A percentile compares a stretch with the other conserved stretches of the same genome.
phyloP scores from a whole-genome alignment of 2,888 invertebrate species.

The Nudaria mundana region DNA sequence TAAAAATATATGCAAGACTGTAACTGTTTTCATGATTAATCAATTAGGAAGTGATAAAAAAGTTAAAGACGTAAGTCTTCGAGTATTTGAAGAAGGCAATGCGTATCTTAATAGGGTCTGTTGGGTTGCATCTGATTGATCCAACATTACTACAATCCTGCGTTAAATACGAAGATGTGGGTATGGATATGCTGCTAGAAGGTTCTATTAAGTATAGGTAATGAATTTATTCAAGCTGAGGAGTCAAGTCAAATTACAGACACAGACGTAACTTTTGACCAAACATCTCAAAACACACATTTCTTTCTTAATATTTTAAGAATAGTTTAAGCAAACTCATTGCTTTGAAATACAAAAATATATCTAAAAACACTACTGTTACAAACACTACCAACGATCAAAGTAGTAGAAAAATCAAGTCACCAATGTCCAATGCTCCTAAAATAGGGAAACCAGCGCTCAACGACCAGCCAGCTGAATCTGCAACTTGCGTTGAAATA shows the following conservation, averaged over 20 bases:
- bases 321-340: too few species aligned
- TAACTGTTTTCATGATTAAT: conserved; percentile 74
- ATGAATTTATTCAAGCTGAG: conserved; percentile 42
- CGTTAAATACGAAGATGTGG: conserved; percentile 51
- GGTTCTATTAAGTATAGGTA: conserved; percentile 68
- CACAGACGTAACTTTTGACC: conserved; percentile 12
- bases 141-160: conserved; percentile 46
- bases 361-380: conserved; percentile 37
- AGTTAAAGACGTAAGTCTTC: conserved; percentile 58
- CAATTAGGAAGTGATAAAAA: conserved; percentile 71
- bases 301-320: too few species aligned
- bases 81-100: conserved; percentile 70
- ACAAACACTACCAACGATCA: conserved; percentile 41
- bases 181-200: conserved; percentile 62
- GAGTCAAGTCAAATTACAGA: conserved; percentile 27
- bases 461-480: conserved; percentile 10
- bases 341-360: too few species aligned
- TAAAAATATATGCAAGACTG: conserved; percentile 71
- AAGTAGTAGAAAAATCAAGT: conserved; percentile 49
- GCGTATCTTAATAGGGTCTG: conserved; percentile 59
- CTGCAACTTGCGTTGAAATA: conserved; percentile 18
- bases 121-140: conserved; percentile 43
- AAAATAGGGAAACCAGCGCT: conserved; percentile 35
- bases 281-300: too few species aligned
- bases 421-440: conserved; percentile 30